phyloP scores from a whole-genome alignment of 2,113 vertebrate species.

The Gadus chalcogrammus region DNA sequence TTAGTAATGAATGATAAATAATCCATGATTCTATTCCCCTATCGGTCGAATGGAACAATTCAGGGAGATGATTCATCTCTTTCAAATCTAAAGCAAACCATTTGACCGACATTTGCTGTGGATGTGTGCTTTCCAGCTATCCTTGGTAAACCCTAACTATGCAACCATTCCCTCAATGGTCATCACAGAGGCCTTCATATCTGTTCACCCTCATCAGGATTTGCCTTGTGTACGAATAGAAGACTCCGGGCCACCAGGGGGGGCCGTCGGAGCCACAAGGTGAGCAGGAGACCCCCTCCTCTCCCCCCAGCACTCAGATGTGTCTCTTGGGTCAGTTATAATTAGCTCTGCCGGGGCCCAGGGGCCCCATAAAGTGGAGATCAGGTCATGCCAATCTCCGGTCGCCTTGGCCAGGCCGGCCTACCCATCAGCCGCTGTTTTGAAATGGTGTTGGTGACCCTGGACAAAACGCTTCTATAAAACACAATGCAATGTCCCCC shows the following conservation, averaged over 20 bases:
- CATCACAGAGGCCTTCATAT: no score
- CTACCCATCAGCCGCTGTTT: conserved; percentile 32
- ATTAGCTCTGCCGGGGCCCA: conserved; percentile 57
- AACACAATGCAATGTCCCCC: conserved; percentile 57
- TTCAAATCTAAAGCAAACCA: no score
- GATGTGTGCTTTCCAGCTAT: no score
- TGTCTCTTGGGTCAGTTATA: conserved; percentile 56
- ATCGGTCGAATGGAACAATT: no score
- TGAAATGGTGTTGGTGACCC: conserved; percentile 58
- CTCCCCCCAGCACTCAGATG: no score
- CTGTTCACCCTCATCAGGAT: neutral
- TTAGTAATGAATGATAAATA: no score
- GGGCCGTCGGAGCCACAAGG: conserved; percentile 28
- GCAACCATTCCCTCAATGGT: no score
- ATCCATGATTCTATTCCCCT: no score
- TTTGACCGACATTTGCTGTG: no score
- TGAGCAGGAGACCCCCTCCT: conserved; percentile 25
- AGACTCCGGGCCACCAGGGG: conserved; percentile 28
- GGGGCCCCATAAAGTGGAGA: conserved; percentile 54
- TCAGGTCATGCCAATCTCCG: conserved; percentile 57
- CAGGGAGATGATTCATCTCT: no score
- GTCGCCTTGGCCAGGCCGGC: conserved; percentile 30
- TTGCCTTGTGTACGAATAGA: conserved; percentile 31
- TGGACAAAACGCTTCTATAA: conserved; percentile 60
- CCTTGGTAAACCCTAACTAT: no score